phyloP scores from a whole-genome alignment of 2,797 vertebrate genomes.

The Catostomus latipinnis region DNA sequence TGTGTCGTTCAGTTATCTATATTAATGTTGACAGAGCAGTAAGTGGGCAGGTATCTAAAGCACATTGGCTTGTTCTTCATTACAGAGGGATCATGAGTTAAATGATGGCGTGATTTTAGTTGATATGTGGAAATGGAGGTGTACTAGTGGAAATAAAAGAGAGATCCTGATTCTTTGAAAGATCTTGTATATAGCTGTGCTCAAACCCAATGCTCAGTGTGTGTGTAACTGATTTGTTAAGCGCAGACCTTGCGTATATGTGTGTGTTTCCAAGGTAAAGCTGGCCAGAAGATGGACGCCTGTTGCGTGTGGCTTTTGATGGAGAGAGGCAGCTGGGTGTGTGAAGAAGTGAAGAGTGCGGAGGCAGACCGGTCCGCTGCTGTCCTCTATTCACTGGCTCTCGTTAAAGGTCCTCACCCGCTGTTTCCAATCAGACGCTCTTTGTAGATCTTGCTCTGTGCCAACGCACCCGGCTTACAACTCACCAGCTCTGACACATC shows the following conservation, averaged over 20 bases:
- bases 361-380: constrained; percentile 59
- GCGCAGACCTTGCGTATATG: constrained; percentile 47
- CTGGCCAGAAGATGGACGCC: constrained; percentile 55
- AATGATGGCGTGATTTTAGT: constrained; percentile 40
- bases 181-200: constrained; percentile 13
- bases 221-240: constrained; percentile 50
- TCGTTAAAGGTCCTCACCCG: constrained; percentile 75
- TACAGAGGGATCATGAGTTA: not conserved
- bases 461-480: constrained; percentile 63
- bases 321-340: constrained; percentile 55
- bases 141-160: not conserved
- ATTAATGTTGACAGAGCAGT: constrained; percentile 57
- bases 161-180: not conserved
- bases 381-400: constrained; percentile 71
- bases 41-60: constrained; percentile 46
- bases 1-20: constrained; percentile 33
- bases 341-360: constrained; percentile 52
- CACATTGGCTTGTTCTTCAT: constrained; percentile 17
- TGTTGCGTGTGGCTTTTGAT: constrained; percentile 62
- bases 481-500: constrained; percentile 64
- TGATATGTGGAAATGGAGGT: constrained; percentile 3
- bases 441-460: constrained; percentile 70
- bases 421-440: constrained; percentile 81
- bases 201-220: constrained; percentile 8
- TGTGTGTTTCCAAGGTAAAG: constrained; percentile 55